A percentile compares a stretch with the other conserved stretches of the same genome.
Evolutionary conservation across 2,888 invertebrate species (phyloP).

Genomic region (Drosophila quasianomalipes): DNA sequence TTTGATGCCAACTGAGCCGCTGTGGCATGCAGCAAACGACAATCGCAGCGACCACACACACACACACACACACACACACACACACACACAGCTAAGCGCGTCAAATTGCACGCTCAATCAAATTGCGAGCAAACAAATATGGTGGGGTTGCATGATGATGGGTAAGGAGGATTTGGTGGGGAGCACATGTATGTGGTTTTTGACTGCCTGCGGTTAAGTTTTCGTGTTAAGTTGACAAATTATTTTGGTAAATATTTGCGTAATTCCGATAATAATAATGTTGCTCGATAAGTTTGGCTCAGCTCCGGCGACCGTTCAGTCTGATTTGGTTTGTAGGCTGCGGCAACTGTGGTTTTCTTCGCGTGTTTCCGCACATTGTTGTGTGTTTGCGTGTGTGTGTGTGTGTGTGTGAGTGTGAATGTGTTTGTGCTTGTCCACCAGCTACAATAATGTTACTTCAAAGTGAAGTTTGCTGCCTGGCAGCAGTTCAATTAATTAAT

Average conservation of each 20-base stretch:
- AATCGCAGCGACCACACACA: slow-evolving; percentile 2
- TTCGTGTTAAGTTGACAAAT: slow-evolving; percentile 79
- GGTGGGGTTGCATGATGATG: neutral
- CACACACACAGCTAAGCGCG: neutral
- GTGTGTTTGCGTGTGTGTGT: neutral
- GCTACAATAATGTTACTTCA: slow-evolving; percentile 31
- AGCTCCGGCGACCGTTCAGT: neutral
- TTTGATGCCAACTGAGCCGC: neutral
- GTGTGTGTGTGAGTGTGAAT: neutral
- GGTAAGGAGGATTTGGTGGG: neutral
- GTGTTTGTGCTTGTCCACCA: slow-evolving; percentile 1
- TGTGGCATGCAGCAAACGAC: slow-evolving; percentile 28
- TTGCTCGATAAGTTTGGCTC: slow-evolving; percentile 37
- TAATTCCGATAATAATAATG: slow-evolving; percentile 75
- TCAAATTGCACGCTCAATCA: slow-evolving; percentile 59
- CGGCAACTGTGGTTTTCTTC: slow-evolving; percentile 61
- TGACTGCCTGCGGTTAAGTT: slow-evolving; percentile 52
- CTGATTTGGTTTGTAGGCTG: slow-evolving; percentile 49
- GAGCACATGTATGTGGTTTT: slow-evolving; percentile 22
- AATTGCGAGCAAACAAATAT: slow-evolving; percentile 41
- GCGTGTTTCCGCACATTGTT: slow-evolving; percentile 45
- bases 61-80: slow-evolving; percentile 8
- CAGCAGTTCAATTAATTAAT: slow-evolving; percentile 71
- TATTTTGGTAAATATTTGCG: slow-evolving; percentile 80
- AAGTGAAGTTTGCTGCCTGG: slow-evolving; percentile 21